Base-by-base conservation (phyloP, 2,113 vertebrate species). In the Charina bottae region DNA sequence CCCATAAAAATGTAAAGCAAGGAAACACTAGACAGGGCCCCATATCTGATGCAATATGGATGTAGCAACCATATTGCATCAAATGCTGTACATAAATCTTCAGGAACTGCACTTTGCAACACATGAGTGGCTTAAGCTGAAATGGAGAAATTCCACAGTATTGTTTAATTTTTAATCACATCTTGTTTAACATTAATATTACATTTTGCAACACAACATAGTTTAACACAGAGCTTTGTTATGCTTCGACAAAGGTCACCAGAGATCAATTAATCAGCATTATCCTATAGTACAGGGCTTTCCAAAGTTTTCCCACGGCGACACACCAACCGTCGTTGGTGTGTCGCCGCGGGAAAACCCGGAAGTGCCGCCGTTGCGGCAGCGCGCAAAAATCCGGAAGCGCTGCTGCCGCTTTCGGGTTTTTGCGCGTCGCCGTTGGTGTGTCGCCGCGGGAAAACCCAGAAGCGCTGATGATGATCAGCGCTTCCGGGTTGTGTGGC, bases 151-250 rank as follows among this genome's bases (percentile, higher is more conserved):
- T 85, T 85, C 49, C 88, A 89, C 8, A 19, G 6, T 64, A 90
- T 6, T 46, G 0, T 23, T 60, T 68, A 33, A 89, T 84, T 87
- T 15, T 37, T 92, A 89, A 49, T 87, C 87, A 90, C 2, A 87
- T 64, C 2, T 87, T 24, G 1, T 4, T 89, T 92, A 93, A 49
- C 72, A 54, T 9, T n/a, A 92, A 93, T 60, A 92, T 1, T 78
- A 78, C 68, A 37, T 78, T 72, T 72, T 78, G 2, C 37, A 37
- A 78, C 37, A 49, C 15, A 13, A 26, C 37, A 33, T 37, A 37
- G n/a, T 78, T 58, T 78, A 86, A 49, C 56, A 90, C n/a, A 24
- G 46, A 59, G 83, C 28, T 84, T 87, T 90, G 19, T 58, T 89
- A 59, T 0, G 0, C 68, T 92, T 94, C 28, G 87, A 10, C 0